Evolutionary conservation across 1,140 invertebrate genomes (phyloP), one percentile per base, ranked within the genome.

Genomic region (Colletes latitarsis): DNA sequence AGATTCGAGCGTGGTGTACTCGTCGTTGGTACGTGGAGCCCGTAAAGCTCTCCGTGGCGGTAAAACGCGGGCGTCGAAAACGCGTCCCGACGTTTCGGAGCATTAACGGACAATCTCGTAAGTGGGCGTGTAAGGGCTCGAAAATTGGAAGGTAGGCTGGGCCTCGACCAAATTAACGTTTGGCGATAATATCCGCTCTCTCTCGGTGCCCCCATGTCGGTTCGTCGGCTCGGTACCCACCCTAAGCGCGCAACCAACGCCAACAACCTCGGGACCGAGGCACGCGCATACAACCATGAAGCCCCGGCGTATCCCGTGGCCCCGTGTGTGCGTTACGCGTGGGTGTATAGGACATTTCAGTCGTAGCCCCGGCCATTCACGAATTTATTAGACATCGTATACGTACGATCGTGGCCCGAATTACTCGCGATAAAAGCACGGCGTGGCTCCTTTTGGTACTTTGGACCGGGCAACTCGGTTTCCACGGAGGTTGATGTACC

Each of bases 141-240:
- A 93, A 93, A 93, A 93, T 93, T 93, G 92, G 92, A 92, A 93
- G 92, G 92, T 92, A 92, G 92, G 92, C 90, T 86, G 92, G 90
- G 80, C 89, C 91, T 90, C 88, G 90, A 87, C 88, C 90, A 93
- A 93, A 93, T 93, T 93, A 93, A 93, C 92, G 90, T 93, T 93
- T 92, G 90, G 89, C 92, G 92, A 93, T 93, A 93, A 93, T 93
- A 93, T 93, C 92, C 92, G 92, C 90, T 93, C 89, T 89, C 86
- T 81, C 83, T 77, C 90, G 67, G 21, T 81, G 71, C 78, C 84
- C 76, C 82, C 77, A 77, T 83, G 82, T 76, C 66, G 70, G 21
- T 76, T 49, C 58, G 70, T 74, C 74, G 77, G 49, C 46, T 60
- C 75, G 67, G 72, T 80, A 80, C 69, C 79, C 85, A 83, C 82